Evolutionary conservation across 2,888 invertebrate species (phyloP), one percentile per base, ranked within the genome.

Genomic region (Caenorhabditis doughertyi): DNA sequence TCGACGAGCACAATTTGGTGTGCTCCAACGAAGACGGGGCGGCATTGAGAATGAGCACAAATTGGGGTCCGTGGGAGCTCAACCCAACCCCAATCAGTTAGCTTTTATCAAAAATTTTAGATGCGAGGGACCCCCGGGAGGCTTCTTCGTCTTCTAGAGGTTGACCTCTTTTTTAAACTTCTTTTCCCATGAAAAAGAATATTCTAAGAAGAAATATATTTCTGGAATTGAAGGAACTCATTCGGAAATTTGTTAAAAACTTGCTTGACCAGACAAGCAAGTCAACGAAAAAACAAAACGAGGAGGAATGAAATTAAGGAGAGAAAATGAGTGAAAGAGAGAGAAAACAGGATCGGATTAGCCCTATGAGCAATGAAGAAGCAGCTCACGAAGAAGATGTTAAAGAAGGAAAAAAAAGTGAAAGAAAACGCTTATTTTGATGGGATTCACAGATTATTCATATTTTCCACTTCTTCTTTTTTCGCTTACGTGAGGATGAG

Each of bases 71-170:
- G 29, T 51, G 21, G 51, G 32, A 32, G 23, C 60, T 49, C 49
- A 71, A 39, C 53, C 72, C 72, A 29, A 44, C 42, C 42, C 68
- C 68, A 65, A 74, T 74, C 74, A 74, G 67, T 74, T 74, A 58
- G 74, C 74, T 58, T 74, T 65, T 67, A 67, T 64, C 64, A 64
- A 35, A 47, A 73, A 47, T 27, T 32, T 29, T n/a, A 18, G 35
- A 32, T 27, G 42, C n/a, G 39, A 39, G 2, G 35, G 42, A 60
- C 58, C 60, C 42, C 25, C 16, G 39, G 39, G 60, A 42, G 60
- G 3, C 8, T 11, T 25, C 21, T 8, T 23, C 39, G 21, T 39
- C 25, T 42, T 56, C 44, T 21, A 21, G 42, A 42, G 35, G 23
- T 58, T 58, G 21, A n/a, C n/a, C 18, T 47, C 44, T 39, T 39